phyloP scores from a whole-genome alignment of 2,888 invertebrate species.

The Mycogona germanica region DNA sequence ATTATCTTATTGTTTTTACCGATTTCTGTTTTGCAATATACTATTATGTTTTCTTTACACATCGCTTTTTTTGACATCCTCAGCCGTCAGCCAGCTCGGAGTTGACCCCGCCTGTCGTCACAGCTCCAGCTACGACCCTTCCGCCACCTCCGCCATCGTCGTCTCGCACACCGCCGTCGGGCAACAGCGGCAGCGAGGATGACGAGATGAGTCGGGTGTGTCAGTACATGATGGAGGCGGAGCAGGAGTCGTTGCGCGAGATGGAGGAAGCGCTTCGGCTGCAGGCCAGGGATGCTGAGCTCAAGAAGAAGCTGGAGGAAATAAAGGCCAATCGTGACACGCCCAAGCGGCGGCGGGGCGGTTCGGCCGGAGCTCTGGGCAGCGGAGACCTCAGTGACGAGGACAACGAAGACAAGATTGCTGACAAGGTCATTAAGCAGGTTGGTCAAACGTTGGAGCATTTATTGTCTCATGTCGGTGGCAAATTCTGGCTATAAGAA shows the following conservation, averaged over 20 bases:
- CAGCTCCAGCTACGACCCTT: neutral
- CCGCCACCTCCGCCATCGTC: neutral
- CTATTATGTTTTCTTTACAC: too few relatives aligned
- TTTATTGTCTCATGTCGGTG: too few relatives aligned
- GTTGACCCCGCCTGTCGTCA: neutral
- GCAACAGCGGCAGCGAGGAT: neutral
- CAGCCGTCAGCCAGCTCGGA: too few relatives aligned
- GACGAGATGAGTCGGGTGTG: constrained; percentile 6
- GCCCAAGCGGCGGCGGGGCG: neutral
- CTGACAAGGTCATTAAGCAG: constrained; percentile 11
- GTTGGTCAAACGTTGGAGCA: neutral
- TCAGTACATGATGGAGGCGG: constrained; percentile 12
- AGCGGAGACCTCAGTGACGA: constrained; percentile 11
- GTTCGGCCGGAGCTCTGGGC: neutral
- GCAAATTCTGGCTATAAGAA: too few relatives aligned
- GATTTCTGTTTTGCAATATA: too few relatives aligned
- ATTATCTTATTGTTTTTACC: too few relatives aligned
- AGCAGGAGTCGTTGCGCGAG: constrained; percentile 5
- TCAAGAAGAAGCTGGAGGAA: constrained; percentile 4
- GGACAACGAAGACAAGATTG: constrained; percentile 10
- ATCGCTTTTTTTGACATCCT: too few relatives aligned
- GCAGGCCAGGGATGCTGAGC: constrained; percentile 6
- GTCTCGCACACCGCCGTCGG: neutral
- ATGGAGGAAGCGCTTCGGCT: constrained; percentile 7
- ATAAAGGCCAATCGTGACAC: constrained; percentile 11